Evolutionary conservation across 2,888 invertebrate species (phyloP), one percentile per base, ranked within the genome.

Genomic region (Mythimna impura): DNA sequence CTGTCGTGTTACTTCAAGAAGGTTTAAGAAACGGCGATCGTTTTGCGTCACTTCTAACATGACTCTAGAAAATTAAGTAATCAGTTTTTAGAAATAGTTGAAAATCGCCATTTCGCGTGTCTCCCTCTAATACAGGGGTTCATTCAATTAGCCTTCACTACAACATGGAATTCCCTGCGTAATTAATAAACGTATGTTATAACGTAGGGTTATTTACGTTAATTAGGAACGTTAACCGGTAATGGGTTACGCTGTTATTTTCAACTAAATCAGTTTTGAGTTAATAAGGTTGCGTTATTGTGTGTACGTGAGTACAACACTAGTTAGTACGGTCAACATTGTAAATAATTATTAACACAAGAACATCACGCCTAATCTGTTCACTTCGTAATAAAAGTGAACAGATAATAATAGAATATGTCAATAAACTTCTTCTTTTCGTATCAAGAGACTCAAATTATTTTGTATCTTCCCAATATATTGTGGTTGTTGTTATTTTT

Each of bases 31-130:
- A 78, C 54, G 64, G 65, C 72, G 60, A 75, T 43, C 40, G n/a
- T 20, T 54, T 62, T 67, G 69, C 69, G 65, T 61, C 52, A 12
- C 52, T 81, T 76, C 54, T 68, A 80, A 86, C 73, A 82, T 73
- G 76, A 22, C 68, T 57, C 61, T 64, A 78, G 65, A 85, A 77
- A 71, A 88, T 89, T 80, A 86, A 89, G 84, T 87, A 89, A 90
- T 89, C 87, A 89, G 78, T 85, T 82, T 83, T 85, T 81, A 83
- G 76, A 85, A 89, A 85, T 80, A 66, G 73, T 75, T 77, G 86
- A 84, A 90, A 93, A 93, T 93, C 88, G 86, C 83, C 72, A 77
- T 84, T 90, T 93, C 85, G 93, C 93, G 91, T 93, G 93, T 84
- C 82, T 71, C 74, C 74, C 81, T 77, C 77, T 82, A 87, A 83